phyloP scores from a whole-genome alignment of 2,797 vertebrate species.

The Gouania willdenowi region DNA sequence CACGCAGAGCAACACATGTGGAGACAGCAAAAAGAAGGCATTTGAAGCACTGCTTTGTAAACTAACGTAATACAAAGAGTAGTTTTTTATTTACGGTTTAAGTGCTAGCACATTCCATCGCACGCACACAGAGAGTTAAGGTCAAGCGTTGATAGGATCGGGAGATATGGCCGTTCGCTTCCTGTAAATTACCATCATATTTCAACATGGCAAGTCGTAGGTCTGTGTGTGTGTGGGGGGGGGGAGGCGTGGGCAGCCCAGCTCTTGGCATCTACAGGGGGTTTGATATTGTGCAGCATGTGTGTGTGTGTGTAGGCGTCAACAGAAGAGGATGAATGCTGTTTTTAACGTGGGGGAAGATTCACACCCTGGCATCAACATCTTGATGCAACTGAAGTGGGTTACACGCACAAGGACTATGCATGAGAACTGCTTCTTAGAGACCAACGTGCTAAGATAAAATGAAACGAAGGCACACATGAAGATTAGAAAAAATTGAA shows the following conservation, averaged over 20 bases:
- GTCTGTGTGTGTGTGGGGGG: constrained; percentile 19
- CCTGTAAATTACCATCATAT: constrained; percentile 39
- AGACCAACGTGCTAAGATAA: too few species aligned
- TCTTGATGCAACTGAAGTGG: too few species aligned
- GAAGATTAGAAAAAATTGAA: too few species aligned
- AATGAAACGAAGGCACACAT: too few species aligned
- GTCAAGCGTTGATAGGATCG: constrained; percentile 6
- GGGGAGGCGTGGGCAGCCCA: constrained; percentile 14
- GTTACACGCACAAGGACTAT: too few species aligned
- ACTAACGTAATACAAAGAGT: background rate
- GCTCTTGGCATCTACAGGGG: constrained; percentile 11
- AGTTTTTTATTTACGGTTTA: background rate
- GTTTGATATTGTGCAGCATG: constrained; percentile 24
- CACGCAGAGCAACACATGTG: constrained; percentile 1
- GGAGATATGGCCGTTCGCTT: constrained; percentile 17
- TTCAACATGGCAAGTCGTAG: constrained; percentile 29
- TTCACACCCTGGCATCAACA: background rate
- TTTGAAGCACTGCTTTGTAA: background rate
- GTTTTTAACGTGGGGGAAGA: constrained; percentile 22
- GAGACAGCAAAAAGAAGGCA: constrained; percentile 1
- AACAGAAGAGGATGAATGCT: constrained; percentile 20
- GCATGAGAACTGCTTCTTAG: too few species aligned
- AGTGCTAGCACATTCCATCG: background rate
- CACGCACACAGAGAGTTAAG: constrained; percentile 5
- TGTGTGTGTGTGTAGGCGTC: constrained; percentile 27